A percentile compares a stretch with the other conserved stretches of the same genome.
Conservation (phyloP, 2,113 vertebrate genomes). For the Prinia subflava region DNA sequence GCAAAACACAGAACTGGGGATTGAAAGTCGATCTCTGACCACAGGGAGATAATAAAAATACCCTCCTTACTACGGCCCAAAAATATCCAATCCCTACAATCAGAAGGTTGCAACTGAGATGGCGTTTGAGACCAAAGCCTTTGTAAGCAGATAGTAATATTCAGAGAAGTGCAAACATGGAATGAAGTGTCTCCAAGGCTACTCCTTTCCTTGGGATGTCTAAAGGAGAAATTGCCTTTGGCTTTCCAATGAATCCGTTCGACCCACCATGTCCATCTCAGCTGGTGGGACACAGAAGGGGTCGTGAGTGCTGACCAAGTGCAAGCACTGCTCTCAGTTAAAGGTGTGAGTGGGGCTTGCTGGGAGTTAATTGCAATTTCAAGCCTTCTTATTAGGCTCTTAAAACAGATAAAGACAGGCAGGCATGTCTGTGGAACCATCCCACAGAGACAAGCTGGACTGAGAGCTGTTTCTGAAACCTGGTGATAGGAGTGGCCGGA, state of each 20-base stretch:
- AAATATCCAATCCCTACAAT: neutral
- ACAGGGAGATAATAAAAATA: neutral
- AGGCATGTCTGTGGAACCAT: neutral
- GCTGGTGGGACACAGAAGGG: neutral
- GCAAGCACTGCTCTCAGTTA: neutral
- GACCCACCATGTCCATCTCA: rapidly evolving
- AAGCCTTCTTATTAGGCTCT: neutral
- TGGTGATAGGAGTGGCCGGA: neutral
- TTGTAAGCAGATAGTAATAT: neutral
- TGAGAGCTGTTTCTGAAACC: neutral
- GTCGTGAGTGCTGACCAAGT: neutral
- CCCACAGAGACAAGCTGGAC: neutral
- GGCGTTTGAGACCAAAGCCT: neutral
- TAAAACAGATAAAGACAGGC: neutral
- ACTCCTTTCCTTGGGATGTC: neutral
- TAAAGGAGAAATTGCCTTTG: neutral
- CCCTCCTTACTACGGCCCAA: neutral
- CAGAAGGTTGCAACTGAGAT: neutral
- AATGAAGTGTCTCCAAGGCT: neutral
- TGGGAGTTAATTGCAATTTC: neutral
- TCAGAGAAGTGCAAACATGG: neutral
- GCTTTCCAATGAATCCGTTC: neutral
- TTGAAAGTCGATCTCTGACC: neutral
- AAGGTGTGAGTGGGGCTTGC: neutral
- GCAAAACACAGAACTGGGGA: neutral